These are phyloP conservation scores for Phthorimaea operculella DNA, from an alignment of 1,140 invertebrate species.

Conservation along the genomic window DNA sequence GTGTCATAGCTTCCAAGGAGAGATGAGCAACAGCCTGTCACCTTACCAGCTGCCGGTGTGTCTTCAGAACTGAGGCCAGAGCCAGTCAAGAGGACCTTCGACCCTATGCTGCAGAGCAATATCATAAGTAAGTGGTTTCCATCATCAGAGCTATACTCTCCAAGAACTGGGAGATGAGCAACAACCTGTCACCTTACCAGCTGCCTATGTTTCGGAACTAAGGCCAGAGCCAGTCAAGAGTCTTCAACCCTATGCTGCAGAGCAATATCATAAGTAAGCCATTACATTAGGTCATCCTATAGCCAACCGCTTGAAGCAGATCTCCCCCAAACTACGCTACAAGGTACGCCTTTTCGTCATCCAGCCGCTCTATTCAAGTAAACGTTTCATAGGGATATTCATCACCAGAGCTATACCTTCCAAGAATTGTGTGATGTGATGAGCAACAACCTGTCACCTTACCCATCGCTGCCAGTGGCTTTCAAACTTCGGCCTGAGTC, in stretches of 20 bases:
- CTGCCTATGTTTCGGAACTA: constrained; percentile 44
- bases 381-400: no score
- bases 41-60: constrained; percentile 42
- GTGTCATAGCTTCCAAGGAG: constrained; percentile 47
- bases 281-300: no score
- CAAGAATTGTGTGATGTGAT: constrained; percentile 58
- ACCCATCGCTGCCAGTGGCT: constrained; percentile 41
- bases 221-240: constrained; percentile 53
- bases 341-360: no score
- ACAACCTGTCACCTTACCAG: constrained; percentile 45
- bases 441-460: constrained; percentile 48
- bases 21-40: constrained; percentile 54
- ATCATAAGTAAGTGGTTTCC: constrained; percentile 39
- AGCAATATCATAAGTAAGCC: constrained; percentile 55
- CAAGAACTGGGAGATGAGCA: constrained; percentile 58
- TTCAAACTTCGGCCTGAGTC: constrained; percentile 47
- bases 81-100: constrained; percentile 53
- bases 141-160: constrained; percentile 38
- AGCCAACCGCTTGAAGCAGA: no score
- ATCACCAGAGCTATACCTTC: constrained; percentile 29
- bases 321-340: no score
- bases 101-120: constrained; percentile 59
- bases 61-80: constrained; percentile 46
- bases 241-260: constrained; percentile 59
- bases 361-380: no score